A percentile compares a stretch with the other conserved stretches of the same genome.
phyloP scores from a whole-genome alignment of 2,797 vertebrate species.

The Zenarchopterus dispar region DNA sequence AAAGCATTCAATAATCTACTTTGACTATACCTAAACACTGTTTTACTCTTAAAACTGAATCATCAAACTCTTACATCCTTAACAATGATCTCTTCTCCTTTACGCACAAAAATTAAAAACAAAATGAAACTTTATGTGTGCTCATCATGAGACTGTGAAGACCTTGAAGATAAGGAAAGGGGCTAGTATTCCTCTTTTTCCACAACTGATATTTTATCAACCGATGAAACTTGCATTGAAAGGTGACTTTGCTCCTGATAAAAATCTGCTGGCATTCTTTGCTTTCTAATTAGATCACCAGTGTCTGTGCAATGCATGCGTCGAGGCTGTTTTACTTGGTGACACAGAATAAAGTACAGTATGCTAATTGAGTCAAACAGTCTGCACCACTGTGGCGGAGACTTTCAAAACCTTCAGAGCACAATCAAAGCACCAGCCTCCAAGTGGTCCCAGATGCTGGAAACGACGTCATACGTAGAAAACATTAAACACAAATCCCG shows the following conservation, averaged over 20 bases:
- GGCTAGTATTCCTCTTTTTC: too few species aligned
- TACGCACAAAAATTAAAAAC: too few species aligned
- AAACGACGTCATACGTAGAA: slow-evolving; percentile 46
- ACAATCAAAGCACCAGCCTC: slow-evolving; percentile 60
- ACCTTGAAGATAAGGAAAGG: too few species aligned
- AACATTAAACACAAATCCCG: slow-evolving; percentile 51
- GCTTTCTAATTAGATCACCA: neutral
- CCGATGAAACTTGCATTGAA: too few species aligned
- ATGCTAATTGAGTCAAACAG: slow-evolving; percentile 54
- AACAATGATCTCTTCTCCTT: too few species aligned
- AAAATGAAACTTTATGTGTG: too few species aligned
- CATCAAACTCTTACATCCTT: too few species aligned
- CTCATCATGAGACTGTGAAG: too few species aligned
- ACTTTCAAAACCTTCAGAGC: slow-evolving; percentile 41
- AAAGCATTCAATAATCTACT: neutral
- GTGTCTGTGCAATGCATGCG: neutral
- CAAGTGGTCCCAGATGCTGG: slow-evolving; percentile 70
- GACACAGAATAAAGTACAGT: slow-evolving; percentile 20
- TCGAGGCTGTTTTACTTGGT: slow-evolving; percentile 11
- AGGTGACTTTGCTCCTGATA: too few species aligned
- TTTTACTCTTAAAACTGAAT: too few species aligned
- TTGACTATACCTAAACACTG: too few species aligned
- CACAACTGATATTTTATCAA: too few species aligned
- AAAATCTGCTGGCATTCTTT: neutral
- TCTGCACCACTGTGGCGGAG: slow-evolving; percentile 37